phyloP scores from a whole-genome alignment of 2,888 invertebrate species.

The Ryuthela nishihirai region DNA sequence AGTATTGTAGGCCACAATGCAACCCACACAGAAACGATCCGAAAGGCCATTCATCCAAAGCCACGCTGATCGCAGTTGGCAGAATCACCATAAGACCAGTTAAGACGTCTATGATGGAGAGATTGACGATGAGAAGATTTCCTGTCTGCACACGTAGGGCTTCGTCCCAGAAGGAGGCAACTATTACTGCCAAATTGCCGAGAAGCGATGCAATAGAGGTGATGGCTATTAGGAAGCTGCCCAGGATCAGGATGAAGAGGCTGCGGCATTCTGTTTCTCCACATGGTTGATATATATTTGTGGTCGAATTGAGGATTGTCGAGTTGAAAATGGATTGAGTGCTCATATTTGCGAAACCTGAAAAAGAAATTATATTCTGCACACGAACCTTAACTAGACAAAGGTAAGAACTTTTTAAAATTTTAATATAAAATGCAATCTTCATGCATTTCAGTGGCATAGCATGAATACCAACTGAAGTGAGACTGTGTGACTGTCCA shows the following conservation, averaged over 20 bases:
- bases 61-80: conserved; percentile 11
- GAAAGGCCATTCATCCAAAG: conserved; percentile 17
- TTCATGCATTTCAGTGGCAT: too few species aligned
- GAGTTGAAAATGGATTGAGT: too few species aligned
- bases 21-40: conserved; percentile 43
- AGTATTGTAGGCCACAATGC: conserved; percentile 49
- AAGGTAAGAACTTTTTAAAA: too few species aligned
- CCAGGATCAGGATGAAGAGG: neutral
- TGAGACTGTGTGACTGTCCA: too few species aligned
- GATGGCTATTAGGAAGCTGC: conserved; percentile 1
- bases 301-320: too few species aligned
- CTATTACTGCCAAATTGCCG: conserved; percentile 16
- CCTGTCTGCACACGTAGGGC: conserved; percentile 5
- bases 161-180: conserved; percentile 11
- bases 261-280: too few species aligned
- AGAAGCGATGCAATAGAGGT: conserved; percentile 5
- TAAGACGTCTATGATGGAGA: conserved; percentile 10
- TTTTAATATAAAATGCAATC: too few species aligned
- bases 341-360: too few species aligned
- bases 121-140: conserved; percentile 13
- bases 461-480: too few species aligned
- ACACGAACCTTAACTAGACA: too few species aligned
- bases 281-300: too few species aligned
- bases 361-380: too few species aligned
- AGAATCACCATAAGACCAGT: conserved; percentile 18